phyloP scores from a whole-genome alignment of 2,888 invertebrate genomes.

The Drosophila melanosoma region DNA sequence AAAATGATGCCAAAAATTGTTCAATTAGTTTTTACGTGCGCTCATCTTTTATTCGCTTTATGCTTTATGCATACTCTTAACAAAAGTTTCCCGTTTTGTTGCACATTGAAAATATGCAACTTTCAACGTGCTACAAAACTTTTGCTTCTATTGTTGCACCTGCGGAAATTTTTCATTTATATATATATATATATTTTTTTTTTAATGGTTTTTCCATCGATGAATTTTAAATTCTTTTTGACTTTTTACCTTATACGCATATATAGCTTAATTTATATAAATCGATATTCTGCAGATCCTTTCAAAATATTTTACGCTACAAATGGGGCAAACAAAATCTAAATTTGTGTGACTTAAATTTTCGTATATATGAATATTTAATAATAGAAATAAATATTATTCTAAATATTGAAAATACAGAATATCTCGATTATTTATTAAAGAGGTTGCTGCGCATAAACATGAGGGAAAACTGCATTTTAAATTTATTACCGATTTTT shows the following conservation, averaged over 20 bases:
- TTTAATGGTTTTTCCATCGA: slow-evolving; percentile 13
- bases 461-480: not conserved
- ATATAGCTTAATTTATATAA: not conserved
- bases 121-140: slow-evolving; percentile 40
- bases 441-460: not conserved
- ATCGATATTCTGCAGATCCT: not conserved
- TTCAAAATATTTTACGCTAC: not conserved
- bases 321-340: not conserved
- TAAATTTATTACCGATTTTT: not conserved
- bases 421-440: not conserved
- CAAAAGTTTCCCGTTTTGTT: slow-evolving; percentile 45
- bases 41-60: slow-evolving; percentile 45
- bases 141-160: slow-evolving; percentile 55
- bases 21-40: slow-evolving; percentile 60
- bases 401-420: not conserved
- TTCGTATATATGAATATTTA: not conserved
- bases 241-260: not conserved
- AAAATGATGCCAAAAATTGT: slow-evolving; percentile 59
- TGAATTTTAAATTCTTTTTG: slow-evolving; percentile 18
- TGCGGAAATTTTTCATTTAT: slow-evolving; percentile 31
- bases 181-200: slow-evolving; percentile 10
- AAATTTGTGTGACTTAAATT: not conserved
- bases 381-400: not conserved
- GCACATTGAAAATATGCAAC: slow-evolving; percentile 34
- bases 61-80: slow-evolving; percentile 60